Percentiles rank a stretch among this genome's conserved stretches.
These are phyloP conservation scores for Spisula subtruncata DNA, from an alignment of 2,888 invertebrate species.

Conservation along the genomic window DNA sequence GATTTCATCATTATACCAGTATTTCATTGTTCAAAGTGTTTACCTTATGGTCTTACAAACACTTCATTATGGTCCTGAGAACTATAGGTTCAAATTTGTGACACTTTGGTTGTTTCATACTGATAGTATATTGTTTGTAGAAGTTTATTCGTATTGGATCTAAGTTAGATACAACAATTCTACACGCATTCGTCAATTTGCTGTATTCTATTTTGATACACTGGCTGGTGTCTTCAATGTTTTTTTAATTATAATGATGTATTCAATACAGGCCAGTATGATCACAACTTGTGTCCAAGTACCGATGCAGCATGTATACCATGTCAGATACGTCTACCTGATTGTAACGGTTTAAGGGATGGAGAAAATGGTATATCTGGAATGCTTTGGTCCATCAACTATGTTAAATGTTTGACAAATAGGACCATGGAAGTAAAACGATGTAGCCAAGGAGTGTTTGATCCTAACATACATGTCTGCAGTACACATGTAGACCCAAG, in stretches of 20 bases:
- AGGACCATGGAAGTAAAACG: conserved; percentile 65
- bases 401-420: conserved; percentile 66
- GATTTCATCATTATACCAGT: too few relatives aligned
- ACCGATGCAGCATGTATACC: conserved; percentile 67
- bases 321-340: conserved; percentile 71
- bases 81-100: too few relatives aligned
- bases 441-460: conserved; percentile 63
- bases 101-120: too few relatives aligned
- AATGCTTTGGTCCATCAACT: conserved; percentile 68
- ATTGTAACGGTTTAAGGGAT: conserved; percentile 65
- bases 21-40: too few relatives aligned
- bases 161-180: too few relatives aligned
- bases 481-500: conserved; percentile 61
- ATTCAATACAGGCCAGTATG: conserved; percentile 68
- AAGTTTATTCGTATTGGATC: too few relatives aligned
- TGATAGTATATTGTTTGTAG: too few relatives aligned
- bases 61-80: too few relatives aligned
- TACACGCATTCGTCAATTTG: too few relatives aligned
- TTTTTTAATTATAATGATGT: neutral
- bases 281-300: conserved; percentile 63
- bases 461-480: conserved; percentile 60
- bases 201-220: too few relatives aligned
- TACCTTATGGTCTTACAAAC: too few relatives aligned
- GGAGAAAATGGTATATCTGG: conserved; percentile 68
- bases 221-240: too few relatives aligned